Percentiles rank a stretch among this genome's conserved stretches.
These are phyloP conservation scores for Synanthedon tipuliformis DNA, from an alignment of 2,888 invertebrate genomes.

Conservation along the genomic window DNA sequence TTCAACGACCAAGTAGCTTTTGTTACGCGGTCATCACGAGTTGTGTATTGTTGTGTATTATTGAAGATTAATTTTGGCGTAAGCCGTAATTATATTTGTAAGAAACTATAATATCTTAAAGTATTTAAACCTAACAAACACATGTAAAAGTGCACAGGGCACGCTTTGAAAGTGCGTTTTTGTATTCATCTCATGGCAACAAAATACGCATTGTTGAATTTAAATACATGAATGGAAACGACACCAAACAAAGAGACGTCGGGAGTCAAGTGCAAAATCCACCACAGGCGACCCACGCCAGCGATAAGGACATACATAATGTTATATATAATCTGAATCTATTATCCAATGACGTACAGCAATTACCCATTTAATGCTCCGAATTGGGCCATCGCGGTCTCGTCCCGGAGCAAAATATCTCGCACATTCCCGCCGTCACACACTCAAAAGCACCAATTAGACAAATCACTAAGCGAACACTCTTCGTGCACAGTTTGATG, in stretches of 20 bases:
- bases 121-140: not conserved
- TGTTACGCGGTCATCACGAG: not conserved
- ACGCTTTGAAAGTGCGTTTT: slow-evolving; percentile 30
- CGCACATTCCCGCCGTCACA: slow-evolving; percentile 59
- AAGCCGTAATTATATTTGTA: not conserved
- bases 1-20: not conserved
- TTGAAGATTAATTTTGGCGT: not conserved
- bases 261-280: slow-evolving; percentile 59
- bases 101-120: not conserved
- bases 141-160: slow-evolving; percentile 9
- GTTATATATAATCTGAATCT: slow-evolving; percentile 58
- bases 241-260: slow-evolving; percentile 10
- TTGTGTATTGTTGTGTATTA: not conserved
- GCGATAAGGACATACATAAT: slow-evolving; percentile 44
- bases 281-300: slow-evolving; percentile 48
- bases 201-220: slow-evolving; percentile 48
- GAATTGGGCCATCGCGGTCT: slow-evolving; percentile 63
- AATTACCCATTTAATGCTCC: slow-evolving; percentile 69
- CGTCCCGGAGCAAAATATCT: slow-evolving; percentile 42
- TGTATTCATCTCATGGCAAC: slow-evolving; percentile 51
- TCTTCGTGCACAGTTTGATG: slow-evolving; percentile 38
- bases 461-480: slow-evolving; percentile 55
- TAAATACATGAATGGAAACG: slow-evolving; percentile 47
- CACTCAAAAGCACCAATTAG: slow-evolving; percentile 62
- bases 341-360: slow-evolving; percentile 69